Evolutionary conservation across 2,888 invertebrate species (phyloP).

Genomic region (Melangyna quadrimaculata): DNA sequence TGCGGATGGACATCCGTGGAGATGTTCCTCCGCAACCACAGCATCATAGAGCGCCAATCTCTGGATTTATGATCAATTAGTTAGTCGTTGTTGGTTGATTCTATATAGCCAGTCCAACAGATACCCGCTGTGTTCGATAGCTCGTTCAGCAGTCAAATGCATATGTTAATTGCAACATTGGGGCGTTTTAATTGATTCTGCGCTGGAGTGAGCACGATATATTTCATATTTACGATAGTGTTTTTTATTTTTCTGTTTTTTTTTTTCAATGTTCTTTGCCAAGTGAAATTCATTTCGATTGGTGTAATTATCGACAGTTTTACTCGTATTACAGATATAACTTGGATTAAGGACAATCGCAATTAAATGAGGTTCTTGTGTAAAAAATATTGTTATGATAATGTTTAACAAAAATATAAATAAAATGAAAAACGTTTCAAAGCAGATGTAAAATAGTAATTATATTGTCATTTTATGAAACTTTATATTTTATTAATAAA

Average conservation of each 20-base stretch:
- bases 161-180: slow-evolving; percentile 54
- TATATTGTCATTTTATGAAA: slow-evolving; percentile 7
- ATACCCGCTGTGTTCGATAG: slow-evolving; percentile 49
- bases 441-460: slow-evolving; percentile 18
- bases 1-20: not conserved
- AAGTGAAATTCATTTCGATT: slow-evolving; percentile 13
- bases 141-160: slow-evolving; percentile 35
- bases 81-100: slow-evolving; percentile 12
- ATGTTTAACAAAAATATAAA: not conserved
- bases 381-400: slow-evolving; percentile 13
- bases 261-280: not conserved
- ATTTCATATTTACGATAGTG: slow-evolving; percentile 49
- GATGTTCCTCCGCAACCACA: not conserved
- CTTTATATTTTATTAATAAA: slow-evolving; percentile 10
- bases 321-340: slow-evolving; percentile 3
- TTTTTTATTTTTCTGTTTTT: not conserved
- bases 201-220: slow-evolving; percentile 4
- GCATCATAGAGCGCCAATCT: slow-evolving; percentile 47
- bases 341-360: slow-evolving; percentile 29
- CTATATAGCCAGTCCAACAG: not conserved
- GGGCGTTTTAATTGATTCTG: slow-evolving; percentile 60
- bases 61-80: slow-evolving; percentile 66
- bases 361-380: slow-evolving; percentile 11
- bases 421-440: not conserved
- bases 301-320: slow-evolving; percentile 36